phyloP scores from a whole-genome alignment of 2,113 vertebrate species.

The Trochalopteron elliotii region DNA sequence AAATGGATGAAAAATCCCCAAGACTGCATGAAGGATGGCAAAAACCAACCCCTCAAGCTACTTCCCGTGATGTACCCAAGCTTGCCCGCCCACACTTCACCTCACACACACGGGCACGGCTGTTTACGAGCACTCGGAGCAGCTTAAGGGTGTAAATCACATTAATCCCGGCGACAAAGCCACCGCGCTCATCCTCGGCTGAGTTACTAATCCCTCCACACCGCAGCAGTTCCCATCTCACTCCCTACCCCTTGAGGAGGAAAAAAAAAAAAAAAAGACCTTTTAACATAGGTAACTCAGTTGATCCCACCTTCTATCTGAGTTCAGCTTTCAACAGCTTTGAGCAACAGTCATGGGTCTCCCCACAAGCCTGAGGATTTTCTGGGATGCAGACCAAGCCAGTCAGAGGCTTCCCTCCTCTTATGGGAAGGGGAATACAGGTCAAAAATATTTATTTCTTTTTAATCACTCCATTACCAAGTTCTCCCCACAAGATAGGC shows the following conservation, averaged over 20 bases:
- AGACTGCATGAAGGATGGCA: rapidly evolving
- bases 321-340: background rate
- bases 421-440: background rate
- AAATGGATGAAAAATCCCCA: background rate
- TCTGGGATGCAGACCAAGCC: background rate
- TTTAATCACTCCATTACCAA: background rate
- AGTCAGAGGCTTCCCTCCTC: background rate
- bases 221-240: background rate
- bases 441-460: background rate
- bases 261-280: background rate
- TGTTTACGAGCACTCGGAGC: background rate
- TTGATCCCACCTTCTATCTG: background rate
- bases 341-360: background rate
- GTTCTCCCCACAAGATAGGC: background rate
- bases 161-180: conserved; percentile 3
- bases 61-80: background rate
- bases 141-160: conserved; percentile 30
- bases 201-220: background rate
- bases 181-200: background rate
- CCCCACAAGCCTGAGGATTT: background rate
- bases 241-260: background rate
- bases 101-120: background rate
- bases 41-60: background rate
- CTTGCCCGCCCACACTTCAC: background rate
- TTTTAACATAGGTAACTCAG: background rate